Conservation (phyloP, 2,797 vertebrate genomes). For the Catostomus latipinnis region DNA sequence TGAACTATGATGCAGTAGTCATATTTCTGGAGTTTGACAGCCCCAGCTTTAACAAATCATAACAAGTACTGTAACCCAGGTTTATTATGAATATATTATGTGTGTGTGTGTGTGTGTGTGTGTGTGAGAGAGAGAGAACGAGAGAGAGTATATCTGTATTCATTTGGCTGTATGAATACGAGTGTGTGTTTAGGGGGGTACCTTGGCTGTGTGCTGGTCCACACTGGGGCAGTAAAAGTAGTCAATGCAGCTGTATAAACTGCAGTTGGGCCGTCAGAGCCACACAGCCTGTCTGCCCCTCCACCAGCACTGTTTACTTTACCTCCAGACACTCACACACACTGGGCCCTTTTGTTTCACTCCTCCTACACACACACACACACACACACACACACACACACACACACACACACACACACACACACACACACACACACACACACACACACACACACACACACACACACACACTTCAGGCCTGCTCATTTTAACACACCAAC, state of each 20-base stretch:
- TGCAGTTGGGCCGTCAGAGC: constrained; percentile 58
- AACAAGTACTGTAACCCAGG: constrained; percentile 11
- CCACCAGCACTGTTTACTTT: constrained; percentile 86
- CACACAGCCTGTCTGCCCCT: constrained; percentile 55
- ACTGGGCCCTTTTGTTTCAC: constrained; percentile 86
- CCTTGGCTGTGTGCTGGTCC: constrained; percentile 58
- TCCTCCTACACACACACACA: constrained; percentile 62
- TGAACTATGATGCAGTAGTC: constrained; percentile 1
- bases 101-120: constrained; percentile 11
- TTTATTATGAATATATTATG: constrained; percentile 18
- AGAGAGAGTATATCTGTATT: constrained; percentile 4
- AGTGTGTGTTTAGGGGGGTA: constrained; percentile 45
- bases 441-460: constrained; percentile 75
- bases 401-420: constrained; percentile 51
- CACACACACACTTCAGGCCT: constrained; percentile 53
- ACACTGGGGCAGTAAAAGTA: constrained; percentile 62
- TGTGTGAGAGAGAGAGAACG: constrained; percentile 18
- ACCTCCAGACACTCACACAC: constrained; percentile 87
- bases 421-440: constrained; percentile 70
- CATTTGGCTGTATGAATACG: constrained; percentile 37
- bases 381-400: constrained; percentile 49
- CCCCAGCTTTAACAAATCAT: neutral
- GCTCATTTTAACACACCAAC: constrained; percentile 36
- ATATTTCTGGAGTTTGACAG: neutral
- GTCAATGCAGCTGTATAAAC: constrained; percentile 90